Evolutionary conservation across 2,888 invertebrate species (phyloP).

Genomic region (Drosophila recens): DNA sequence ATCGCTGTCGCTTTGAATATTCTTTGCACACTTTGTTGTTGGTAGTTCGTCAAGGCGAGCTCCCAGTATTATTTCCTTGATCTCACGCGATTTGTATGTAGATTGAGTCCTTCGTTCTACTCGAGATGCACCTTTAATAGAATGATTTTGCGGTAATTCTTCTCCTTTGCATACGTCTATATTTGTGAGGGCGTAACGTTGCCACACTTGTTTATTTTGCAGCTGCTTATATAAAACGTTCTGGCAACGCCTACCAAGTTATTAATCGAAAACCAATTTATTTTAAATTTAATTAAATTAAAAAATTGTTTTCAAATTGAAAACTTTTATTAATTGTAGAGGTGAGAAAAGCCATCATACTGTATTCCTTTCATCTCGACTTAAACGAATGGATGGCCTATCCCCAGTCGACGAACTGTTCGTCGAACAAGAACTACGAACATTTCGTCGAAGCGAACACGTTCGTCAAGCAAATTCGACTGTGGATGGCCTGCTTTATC

Average conservation of each 20-base stretch:
- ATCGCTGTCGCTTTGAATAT: slow-evolving; percentile 22
- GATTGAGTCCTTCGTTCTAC: slow-evolving; percentile 34
- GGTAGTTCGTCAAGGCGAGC: slow-evolving; percentile 24
- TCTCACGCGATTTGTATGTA: slow-evolving; percentile 10
- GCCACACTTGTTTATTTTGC: slow-evolving; percentile 33
- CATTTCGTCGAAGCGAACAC: no score
- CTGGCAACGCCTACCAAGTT: slow-evolving; percentile 16
- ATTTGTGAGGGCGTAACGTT: slow-evolving; percentile 30
- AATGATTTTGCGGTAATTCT: slow-evolving; percentile 62
- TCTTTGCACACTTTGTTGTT: slow-evolving; percentile 29
- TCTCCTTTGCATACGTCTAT: slow-evolving; percentile 50
- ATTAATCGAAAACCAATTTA: neutral
- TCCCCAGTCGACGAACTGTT: no score
- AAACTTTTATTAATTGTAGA: neutral
- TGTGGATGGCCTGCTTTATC: no score
- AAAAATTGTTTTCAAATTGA: neutral
- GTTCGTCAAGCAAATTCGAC: no score
- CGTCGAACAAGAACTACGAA: no score
- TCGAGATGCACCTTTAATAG: slow-evolving; percentile 49
- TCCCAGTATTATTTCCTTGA: slow-evolving; percentile 27
- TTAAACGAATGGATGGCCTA: no score
- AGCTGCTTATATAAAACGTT: slow-evolving; percentile 34
- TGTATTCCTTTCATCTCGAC: no score
- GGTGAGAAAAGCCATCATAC: no score
- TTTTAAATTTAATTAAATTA: neutral